Base-by-base conservation (phyloP, 2,113 vertebrate species). In the Silurus glanis region DNA sequence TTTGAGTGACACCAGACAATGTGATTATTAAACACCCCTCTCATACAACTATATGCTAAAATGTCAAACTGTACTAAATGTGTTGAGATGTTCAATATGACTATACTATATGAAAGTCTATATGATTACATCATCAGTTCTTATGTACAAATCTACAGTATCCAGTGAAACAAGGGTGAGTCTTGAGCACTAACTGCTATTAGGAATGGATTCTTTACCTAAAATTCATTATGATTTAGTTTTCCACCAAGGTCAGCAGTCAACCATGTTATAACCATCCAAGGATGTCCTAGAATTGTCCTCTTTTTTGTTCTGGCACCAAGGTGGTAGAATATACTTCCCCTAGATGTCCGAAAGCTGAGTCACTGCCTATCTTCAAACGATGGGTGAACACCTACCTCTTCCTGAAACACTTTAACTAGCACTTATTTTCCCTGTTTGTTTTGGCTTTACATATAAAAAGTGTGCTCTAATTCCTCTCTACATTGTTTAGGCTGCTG, bases 161-260 rank as follows among this genome's bases (percentile, higher is more conserved):
- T 71, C 69, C 37, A 19, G 2, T 71, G 45, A 55, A 76, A 53
- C 21, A 76, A 55, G 23, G 5, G 12, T 13, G 3, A n/a, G 13
- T 12, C 72, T 51, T 75, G 47, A 21, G 19, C 17, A 37, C 28
- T 9, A 69, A 5, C 37, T 10, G 17, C 45, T 49, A 47, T 23
- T 47, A 2, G 6, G 6, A 45, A 71, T 9, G 5, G 13, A 69
- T 45, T 7, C 55, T 74, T 64, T 56, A 81, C 75, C 21, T 5
- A 61, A 85, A 79, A 56, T 58, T 76, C 59, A 81, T 69, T 82
- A 56, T 67, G 2, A 3, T 45, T 82, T 59, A 82, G 47, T 75
- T 64, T 51, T 58, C 61, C 37, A 51, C 55, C 23, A 51, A 51
- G 58, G 84, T 75, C 71, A 66, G 78, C 67, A 88, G 71, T 37